Percentiles rank a stretch among this genome's conserved stretches.
phyloP scores from a whole-genome alignment of 2,797 vertebrate species.

The Acanthornis magna region DNA sequence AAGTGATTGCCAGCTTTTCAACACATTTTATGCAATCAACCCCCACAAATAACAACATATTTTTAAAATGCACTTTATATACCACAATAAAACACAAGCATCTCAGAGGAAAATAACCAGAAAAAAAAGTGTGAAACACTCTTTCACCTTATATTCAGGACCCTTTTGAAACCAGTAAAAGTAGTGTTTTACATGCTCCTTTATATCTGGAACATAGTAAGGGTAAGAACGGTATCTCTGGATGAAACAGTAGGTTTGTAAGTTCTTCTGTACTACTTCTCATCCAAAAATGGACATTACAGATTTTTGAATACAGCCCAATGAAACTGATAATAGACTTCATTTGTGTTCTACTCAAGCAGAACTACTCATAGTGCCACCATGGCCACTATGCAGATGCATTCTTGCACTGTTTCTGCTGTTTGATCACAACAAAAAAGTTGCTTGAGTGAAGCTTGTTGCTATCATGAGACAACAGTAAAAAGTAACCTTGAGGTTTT shows the following conservation, averaged over 20 bases:
- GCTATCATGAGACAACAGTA: background rate
- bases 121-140: background rate
- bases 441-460: background rate
- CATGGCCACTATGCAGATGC: background rate
- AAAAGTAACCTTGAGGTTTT: background rate
- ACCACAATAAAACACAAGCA: background rate
- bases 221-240: background rate
- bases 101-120: background rate
- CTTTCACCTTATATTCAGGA: background rate
- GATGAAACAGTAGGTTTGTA: background rate
- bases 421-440: background rate
- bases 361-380: background rate
- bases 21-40: background rate
- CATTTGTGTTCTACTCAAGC: background rate
- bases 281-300: background rate
- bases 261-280: background rate
- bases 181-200: background rate
- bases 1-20: background rate
- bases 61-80: background rate
- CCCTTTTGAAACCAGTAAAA: background rate
- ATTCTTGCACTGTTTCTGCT: background rate
- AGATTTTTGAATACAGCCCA: background rate
- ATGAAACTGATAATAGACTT: background rate
- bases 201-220: background rate
- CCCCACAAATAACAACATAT: background rate